A percentile compares a stretch with the other conserved stretches of the same genome.
phyloP scores from a whole-genome alignment of 2,888 invertebrate genomes.

The Caenorhabditis macrosperma region DNA sequence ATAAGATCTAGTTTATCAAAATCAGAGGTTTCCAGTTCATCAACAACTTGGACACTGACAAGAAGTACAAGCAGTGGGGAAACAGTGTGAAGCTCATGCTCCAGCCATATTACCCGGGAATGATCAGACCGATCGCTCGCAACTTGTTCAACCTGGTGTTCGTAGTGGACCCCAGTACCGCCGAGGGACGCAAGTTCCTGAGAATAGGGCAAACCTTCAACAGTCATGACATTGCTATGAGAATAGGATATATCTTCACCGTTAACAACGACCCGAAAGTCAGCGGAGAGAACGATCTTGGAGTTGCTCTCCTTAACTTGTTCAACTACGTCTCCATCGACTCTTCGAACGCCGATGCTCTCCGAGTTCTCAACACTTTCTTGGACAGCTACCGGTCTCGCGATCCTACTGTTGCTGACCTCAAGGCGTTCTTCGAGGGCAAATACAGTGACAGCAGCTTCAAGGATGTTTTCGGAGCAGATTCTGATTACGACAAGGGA shows the following conservation, averaged over 20 bases:
- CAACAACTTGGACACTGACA: slow-evolving; percentile 94
- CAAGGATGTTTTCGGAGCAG: slow-evolving; percentile 88
- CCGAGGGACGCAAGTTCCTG: slow-evolving; percentile 86
- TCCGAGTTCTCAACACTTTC: slow-evolving; percentile 88
- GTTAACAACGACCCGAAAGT: slow-evolving; percentile 75
- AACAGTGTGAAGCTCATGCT: slow-evolving; percentile 91
- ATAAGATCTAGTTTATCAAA: not conserved
- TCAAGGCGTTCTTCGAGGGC: slow-evolving; percentile 86
- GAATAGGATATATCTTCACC: slow-evolving; percentile 90
- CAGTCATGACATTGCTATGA: slow-evolving; percentile 89
- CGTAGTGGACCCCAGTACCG: slow-evolving; percentile 89
- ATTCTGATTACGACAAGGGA: slow-evolving; percentile 91
- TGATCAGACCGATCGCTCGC: slow-evolving; percentile 86
- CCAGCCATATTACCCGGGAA: slow-evolving; percentile 97
- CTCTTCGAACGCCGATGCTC: slow-evolving; percentile 86
- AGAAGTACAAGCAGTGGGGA: slow-evolving; percentile 88
- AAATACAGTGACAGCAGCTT: slow-evolving; percentile 84
- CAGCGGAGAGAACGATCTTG: slow-evolving; percentile 85
- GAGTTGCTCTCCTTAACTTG: slow-evolving; percentile 89
- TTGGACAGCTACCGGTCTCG: slow-evolving; percentile 56
- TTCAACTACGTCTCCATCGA: slow-evolving; percentile 91
- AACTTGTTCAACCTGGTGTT: slow-evolving; percentile 86
- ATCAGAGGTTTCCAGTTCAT: slow-evolving; percentile 90
- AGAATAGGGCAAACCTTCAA: slow-evolving; percentile 92
- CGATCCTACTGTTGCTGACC: slow-evolving; percentile 85